Base-by-base conservation (phyloP, 2,113 vertebrate genomes). In the Globicephala melas region DNA sequence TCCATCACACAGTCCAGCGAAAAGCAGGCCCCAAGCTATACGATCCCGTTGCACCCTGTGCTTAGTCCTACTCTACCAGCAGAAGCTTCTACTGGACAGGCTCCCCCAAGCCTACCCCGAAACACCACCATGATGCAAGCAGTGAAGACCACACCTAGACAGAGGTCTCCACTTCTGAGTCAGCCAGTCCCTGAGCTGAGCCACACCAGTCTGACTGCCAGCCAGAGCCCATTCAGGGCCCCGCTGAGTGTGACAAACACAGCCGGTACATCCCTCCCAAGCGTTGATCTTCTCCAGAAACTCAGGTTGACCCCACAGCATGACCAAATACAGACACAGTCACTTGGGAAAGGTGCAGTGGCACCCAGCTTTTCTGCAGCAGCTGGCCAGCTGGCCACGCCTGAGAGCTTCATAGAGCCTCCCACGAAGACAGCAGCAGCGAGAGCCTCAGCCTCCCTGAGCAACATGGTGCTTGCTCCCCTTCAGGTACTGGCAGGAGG, bases 361-460 rank as follows among this genome's bases (percentile, higher is more conserved):
- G 99, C 99, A 28, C 98, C 99, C 36, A 99, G 97, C 95, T 99
- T 99, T 97, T 98, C 99, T 95, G 98, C 99, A 73, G 97, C 98
- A 0, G 73, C 98, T 25, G 98, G 99, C 97, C 98, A 99, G 0
- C 98, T 99, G 97, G 99, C 99, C 94, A 99, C 99, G 0, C 99
- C 99, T 53, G 99, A 99, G 97, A 99, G 99, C 98, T 99, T 99
- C 98, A 99, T 98, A 98, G 99, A 99, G 93, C 98, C 98, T 63
- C 98, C 99, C 87, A 89, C 97, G 81, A 99, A 99, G 85, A 84
- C 86, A 2, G 71, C 91, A 85, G 92, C 95, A 81, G 96, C 58
- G 1, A 97, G 97, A 96, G 90, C 83, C 80, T 77, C 97, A 15
- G 90, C 96, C 65, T 70, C 99, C 90, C 90, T 99, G 98, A 98